These are phyloP conservation scores for Magallana nippona DNA, from an alignment of 2,888 invertebrate species.

Conservation along the genomic window DNA sequence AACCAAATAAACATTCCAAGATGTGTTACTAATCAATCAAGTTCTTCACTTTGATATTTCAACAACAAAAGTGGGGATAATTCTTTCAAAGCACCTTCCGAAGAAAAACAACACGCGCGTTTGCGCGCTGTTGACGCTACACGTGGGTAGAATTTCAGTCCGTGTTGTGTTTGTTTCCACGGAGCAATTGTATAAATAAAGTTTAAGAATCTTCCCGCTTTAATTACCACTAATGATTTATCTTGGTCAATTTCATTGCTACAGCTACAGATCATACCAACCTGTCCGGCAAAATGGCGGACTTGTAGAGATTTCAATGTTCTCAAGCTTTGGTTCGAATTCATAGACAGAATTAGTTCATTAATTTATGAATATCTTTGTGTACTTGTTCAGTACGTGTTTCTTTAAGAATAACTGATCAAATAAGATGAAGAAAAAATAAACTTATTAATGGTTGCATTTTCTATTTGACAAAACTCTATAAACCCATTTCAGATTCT, in stretches of 20 bases:
- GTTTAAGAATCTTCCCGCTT: conserved; percentile 34
- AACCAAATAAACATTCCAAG: conserved; percentile 46
- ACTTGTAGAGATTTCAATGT: background rate
- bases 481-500: no score
- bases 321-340: no score
- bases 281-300: conserved; percentile 14
- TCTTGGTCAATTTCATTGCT: conserved; percentile 42
- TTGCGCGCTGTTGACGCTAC: conserved; percentile 35
- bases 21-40: conserved; percentile 48
- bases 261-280: conserved; percentile 21
- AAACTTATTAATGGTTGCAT: no score
- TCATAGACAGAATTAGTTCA: no score
- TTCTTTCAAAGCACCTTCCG: conserved; percentile 39
- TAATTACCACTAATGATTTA: conserved; percentile 49
- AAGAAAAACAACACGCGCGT: conserved; percentile 46
- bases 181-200: conserved; percentile 48
- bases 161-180: conserved; percentile 42
- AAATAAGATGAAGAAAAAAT: no score
- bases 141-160: conserved; percentile 44
- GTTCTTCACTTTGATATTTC: conserved; percentile 50
- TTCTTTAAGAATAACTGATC: no score
- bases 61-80: conserved; percentile 47
- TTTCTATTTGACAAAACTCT: no score
- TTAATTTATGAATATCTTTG: no score
- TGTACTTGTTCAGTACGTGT: no score